Base-by-base conservation (phyloP, 2,888 invertebrate species). In the Acrobasis repandana region DNA sequence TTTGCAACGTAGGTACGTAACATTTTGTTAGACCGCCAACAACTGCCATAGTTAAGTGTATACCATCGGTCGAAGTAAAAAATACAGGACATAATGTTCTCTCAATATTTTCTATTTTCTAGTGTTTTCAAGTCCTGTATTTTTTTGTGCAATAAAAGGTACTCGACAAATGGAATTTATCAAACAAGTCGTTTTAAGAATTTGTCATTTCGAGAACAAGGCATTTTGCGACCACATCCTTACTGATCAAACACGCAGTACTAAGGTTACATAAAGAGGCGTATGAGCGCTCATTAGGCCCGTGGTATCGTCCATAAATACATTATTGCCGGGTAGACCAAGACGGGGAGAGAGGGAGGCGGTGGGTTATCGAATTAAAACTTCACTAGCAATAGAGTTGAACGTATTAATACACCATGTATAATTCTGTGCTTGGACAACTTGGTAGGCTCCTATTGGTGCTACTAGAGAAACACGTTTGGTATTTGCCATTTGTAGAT, bases 391-490 rank as follows among this genome's bases (percentile, higher is more conserved):
- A 91, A 90, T 90, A 86, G 88, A 90, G 89, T 88, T 88, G 88
- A 90, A 90, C 89, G 88, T 91, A 91, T 91, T 91, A 90, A 90
- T 90, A 91, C 88, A 88, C 87, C 86, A 88, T 90, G 88, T 90
- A 89, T 90, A 89, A 91, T 90, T 91, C 84, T 86, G 83, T 83
- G 89, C 87, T 80, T 86, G 87, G 88, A 85, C 89, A 85, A 85
- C 82, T 85, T 77, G 84, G 75, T 61, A 67, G 68, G 83, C 71
- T 85, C 83, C 79, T 68, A 63, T 79, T 52, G 47, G 43, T 18
- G n/a, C 50, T 49, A 16, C n/a, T 14, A 14, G 11, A 43, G 4
- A 3, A 14, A 43, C 10, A 5, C 14, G 2, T 14, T 43, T 28
- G 28, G 28, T 28, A 28, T 6, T 6, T 28, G 6, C 28, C 20